Evolutionary conservation across 2,888 invertebrate genomes (phyloP), one percentile per base, ranked within the genome.

Genomic region (Bimastos eiseni): DNA sequence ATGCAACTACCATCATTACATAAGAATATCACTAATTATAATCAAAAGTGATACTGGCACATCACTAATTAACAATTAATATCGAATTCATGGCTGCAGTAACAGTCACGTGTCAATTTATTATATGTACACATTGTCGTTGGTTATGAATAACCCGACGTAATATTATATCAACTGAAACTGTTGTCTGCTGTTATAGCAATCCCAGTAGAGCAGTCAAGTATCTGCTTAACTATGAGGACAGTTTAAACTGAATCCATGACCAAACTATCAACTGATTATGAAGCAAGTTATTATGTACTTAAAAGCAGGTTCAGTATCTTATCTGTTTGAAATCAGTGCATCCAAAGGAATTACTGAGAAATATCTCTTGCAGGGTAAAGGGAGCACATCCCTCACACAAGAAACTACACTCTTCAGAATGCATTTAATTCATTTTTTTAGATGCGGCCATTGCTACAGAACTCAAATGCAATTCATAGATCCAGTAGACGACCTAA

Each of bases 21-120:
- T n/a, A 30, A n/a, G 70, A 8, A 8, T 55, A 55, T 30, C 70
- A 70, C 17, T n/a, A 49, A 5, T 17, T 49, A 49, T 70, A 11
- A 70, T 70, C 70, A 70, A 70, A 70, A 70, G 70, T 70, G 70
- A 70, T 70, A 70, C n/a, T n/a, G 70, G 70, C 70, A 70, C 30
- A 70, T 70, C 70, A 70, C 8, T 8, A 70, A 70, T 6, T 70
- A 70, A 70, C 70, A 70, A 70, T 70, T 70, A 70, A 70, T 70
- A 70, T 70, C 70, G 70, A 70, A 70, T n/a, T 70, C 70, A 70
- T n/a, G 70, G n/a, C 70, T 70, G n/a, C n/a, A n/a, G 11, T 70
- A n/a, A n/a, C 70, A 70, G 70, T n/a, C n/a, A n/a, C n/a, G 70
- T n/a, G 70, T 70, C 13, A 70, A 70, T n/a, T n/a, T n/a, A 70